Conservation (phyloP, 2,888 invertebrate genomes). For the Pyrocoelia pectoralis region DNA sequence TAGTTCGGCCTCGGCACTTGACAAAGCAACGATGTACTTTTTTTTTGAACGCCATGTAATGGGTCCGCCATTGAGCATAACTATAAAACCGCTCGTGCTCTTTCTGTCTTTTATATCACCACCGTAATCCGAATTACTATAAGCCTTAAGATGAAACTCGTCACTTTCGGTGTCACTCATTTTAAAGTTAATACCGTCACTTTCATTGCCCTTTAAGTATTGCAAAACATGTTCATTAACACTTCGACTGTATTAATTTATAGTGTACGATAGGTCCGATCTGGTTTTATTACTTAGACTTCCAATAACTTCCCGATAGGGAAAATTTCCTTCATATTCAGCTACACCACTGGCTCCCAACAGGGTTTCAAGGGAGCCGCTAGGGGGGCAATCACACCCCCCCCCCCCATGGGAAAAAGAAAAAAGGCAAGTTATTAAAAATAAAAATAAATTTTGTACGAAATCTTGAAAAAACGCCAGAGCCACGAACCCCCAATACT, state of each 20-base stretch:
- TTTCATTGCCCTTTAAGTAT: conserved; percentile 2
- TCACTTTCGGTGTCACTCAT: background rate
- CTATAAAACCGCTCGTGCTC: conserved; percentile 1
- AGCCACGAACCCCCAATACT: no score
- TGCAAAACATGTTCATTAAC: background rate
- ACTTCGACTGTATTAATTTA: background rate
- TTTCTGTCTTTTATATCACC: conserved; percentile 3
- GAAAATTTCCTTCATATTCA: background rate
- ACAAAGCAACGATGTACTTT: background rate
- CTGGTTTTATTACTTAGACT: background rate
- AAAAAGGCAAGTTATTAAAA: no score
- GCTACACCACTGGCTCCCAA: background rate
- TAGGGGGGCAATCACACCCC: no score
- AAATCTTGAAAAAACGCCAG: no score
- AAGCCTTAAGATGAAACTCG: conserved; percentile 36
- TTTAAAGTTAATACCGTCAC: no score
- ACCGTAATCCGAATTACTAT: conserved; percentile 30
- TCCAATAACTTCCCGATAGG: background rate
- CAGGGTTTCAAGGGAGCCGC: background rate
- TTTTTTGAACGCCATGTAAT: conserved; percentile 8
- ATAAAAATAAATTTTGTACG: no score
- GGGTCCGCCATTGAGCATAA: background rate
- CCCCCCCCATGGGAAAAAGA: no score
- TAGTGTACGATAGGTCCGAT: background rate
- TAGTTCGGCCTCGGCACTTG: background rate